These are phyloP conservation scores for Diaphora mendica DNA, from an alignment of 2,888 invertebrate genomes.

Conservation along the genomic window DNA sequence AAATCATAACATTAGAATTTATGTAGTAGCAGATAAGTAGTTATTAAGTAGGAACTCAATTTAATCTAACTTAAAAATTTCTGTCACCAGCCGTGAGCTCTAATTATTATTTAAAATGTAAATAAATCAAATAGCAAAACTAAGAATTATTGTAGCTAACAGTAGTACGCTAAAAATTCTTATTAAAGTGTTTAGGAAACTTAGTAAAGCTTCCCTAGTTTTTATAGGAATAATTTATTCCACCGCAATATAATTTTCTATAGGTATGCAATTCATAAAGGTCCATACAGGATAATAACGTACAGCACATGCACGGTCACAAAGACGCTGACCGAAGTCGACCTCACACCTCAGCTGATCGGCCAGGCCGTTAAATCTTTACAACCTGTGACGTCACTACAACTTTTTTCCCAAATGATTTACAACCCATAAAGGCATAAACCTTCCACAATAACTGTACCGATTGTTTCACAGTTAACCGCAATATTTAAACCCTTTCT, in stretches of 20 bases:
- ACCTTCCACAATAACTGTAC: conserved; percentile 83
- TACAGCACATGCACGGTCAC: conserved; percentile 30
- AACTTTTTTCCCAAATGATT: conserved; percentile 81
- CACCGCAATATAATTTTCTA: background rate
- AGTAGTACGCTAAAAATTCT: too few relatives aligned
- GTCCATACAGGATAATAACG: background rate
- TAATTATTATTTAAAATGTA: too few relatives aligned
- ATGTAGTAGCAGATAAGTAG: too few relatives aligned
- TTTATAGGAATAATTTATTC: background rate
- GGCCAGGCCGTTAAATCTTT: conserved; percentile 78
- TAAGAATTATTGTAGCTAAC: too few relatives aligned
- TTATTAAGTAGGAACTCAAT: too few relatives aligned
- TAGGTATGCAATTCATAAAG: background rate
- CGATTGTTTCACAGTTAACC: conserved; percentile 85
- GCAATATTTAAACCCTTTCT: conserved; percentile 85
- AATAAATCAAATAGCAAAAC: too few relatives aligned
- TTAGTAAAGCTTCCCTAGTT: background rate
- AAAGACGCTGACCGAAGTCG: conserved; percentile 46
- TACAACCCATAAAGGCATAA: conserved; percentile 75
- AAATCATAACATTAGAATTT: too few relatives aligned
- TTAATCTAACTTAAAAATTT: too few relatives aligned
- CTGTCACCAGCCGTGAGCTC: too few relatives aligned
- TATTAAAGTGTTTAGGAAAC: too few relatives aligned
- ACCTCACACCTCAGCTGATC: conserved; percentile 83
- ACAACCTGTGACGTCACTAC: conserved; percentile 79